Conservation (phyloP, 2,888 invertebrate genomes). For the Lacanobia oleracea region DNA sequence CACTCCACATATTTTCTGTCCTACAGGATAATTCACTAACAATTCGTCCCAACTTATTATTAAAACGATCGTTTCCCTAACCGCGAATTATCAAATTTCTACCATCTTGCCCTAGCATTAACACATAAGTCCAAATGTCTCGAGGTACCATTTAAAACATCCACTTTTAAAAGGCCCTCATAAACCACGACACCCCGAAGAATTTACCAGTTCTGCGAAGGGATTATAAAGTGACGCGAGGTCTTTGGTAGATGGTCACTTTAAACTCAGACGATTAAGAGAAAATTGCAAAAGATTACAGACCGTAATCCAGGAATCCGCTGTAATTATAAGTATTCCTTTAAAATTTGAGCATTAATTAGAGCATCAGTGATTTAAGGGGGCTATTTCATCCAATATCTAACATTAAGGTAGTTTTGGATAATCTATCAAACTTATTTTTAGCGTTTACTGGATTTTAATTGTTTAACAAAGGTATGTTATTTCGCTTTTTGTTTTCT, state of each 20-base stretch:
- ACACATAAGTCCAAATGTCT: conserved; percentile 90
- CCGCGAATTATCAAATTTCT: conserved; percentile 90
- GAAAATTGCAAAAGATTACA: conserved; percentile 89
- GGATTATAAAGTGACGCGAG: conserved; percentile 68
- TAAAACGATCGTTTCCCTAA: conserved; percentile 88
- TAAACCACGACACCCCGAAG: conserved; percentile 65
- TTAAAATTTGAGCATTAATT: conserved; percentile 85
- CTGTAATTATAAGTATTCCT: conserved; percentile 85
- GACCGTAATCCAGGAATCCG: conserved; percentile 83
- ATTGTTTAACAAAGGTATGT: conserved; percentile 24
- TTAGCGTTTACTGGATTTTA: conserved; percentile 42
- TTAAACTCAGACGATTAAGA: conserved; percentile 84
- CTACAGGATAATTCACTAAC: conserved; percentile 81
- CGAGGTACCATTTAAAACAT: conserved; percentile 78
- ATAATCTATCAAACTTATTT: conserved; percentile 57
- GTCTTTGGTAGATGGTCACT: conserved; percentile 74
- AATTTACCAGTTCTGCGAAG: conserved; percentile 38
- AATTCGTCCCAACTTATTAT: conserved; percentile 87
- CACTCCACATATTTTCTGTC: conserved; percentile 74
- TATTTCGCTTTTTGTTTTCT: conserved; percentile 14
- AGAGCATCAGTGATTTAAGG: conserved; percentile 79
- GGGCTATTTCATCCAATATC: conserved; percentile 68
- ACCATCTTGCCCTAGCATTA: conserved; percentile 87
- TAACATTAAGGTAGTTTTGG: conserved; percentile 59
- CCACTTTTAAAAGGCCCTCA: conserved; percentile 70